These are phyloP conservation scores for Toxonevra muliebris DNA, from an alignment of 2,888 invertebrate genomes.

Conservation along the genomic window DNA sequence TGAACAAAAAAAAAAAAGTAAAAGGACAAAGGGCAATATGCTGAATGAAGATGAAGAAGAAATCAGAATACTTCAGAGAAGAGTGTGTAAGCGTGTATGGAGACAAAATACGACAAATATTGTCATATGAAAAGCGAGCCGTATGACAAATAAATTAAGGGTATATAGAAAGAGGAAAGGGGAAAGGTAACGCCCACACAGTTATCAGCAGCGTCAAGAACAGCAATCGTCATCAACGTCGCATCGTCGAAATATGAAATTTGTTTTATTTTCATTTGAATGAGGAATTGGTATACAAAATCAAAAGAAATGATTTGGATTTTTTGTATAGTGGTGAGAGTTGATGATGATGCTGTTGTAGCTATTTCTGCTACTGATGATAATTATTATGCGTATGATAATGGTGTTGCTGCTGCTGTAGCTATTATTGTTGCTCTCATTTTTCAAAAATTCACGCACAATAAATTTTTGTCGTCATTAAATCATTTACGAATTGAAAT, in stretches of 20 bases:
- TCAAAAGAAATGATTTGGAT: too few relatives aligned
- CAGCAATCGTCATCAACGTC: too few relatives aligned
- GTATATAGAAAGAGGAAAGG: slow-evolving; percentile 12
- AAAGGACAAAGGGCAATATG: neutral
- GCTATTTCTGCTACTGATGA: too few relatives aligned
- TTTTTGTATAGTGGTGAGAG: too few relatives aligned
- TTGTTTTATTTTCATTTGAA: too few relatives aligned
- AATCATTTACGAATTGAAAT: slow-evolving; percentile 52
- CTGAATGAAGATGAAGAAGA: neutral
- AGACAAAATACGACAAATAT: neutral
- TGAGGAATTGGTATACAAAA: too few relatives aligned
- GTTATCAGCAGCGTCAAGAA: slow-evolving; percentile 16
- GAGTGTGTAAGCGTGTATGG: slow-evolving; percentile 10
- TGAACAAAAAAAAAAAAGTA: neutral
- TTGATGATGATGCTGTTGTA: too few relatives aligned
- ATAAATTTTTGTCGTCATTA: slow-evolving; percentile 63
- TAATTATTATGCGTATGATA: too few relatives aligned
- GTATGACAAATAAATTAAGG: slow-evolving; percentile 32
- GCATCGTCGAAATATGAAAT: too few relatives aligned
- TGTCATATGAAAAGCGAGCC: neutral
- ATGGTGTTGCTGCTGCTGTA: too few relatives aligned
- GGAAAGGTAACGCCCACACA: slow-evolving; percentile 32
- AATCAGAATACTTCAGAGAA: slow-evolving; percentile 5
- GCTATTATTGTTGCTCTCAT: too few relatives aligned
- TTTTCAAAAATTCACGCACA: slow-evolving; percentile 52